phyloP scores from a whole-genome alignment of 2,888 invertebrate genomes.

The Cheilosia vulpina region DNA sequence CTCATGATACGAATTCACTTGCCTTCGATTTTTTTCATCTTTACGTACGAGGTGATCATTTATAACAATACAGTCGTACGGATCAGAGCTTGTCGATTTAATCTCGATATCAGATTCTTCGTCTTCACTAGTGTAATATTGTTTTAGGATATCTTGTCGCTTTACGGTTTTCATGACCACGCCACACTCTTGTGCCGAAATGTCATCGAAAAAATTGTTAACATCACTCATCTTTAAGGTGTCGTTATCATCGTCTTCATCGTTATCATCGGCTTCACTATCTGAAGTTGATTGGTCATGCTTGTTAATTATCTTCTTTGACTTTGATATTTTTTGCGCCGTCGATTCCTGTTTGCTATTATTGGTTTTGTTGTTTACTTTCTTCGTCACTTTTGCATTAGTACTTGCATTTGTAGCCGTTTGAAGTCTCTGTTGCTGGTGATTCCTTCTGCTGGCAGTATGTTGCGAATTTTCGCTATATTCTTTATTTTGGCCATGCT shows the following conservation, averaged over 20 bases:
- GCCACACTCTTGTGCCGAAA: slow-evolving; percentile 82
- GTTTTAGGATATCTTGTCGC: slow-evolving; percentile 89
- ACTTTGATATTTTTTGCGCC: slow-evolving; percentile 26
- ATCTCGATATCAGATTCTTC: slow-evolving; percentile 85
- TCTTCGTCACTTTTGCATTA: slow-evolving; percentile 80
- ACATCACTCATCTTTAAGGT: slow-evolving; percentile 85
- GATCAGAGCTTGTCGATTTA: slow-evolving; percentile 89
- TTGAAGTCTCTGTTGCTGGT: slow-evolving; percentile 60
- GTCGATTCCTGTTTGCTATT: slow-evolving; percentile 39
- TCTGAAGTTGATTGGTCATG: slow-evolving; percentile 48
- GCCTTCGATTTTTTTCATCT: slow-evolving; percentile 83
- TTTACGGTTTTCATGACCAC: slow-evolving; percentile 89
- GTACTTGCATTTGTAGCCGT: slow-evolving; percentile 38
- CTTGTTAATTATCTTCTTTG: slow-evolving; percentile 40
- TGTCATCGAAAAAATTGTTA: slow-evolving; percentile 84
- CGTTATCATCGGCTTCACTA: slow-evolving; percentile 79
- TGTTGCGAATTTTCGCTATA: slow-evolving; percentile 44
- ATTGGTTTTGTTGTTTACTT: slow-evolving; percentile 81
- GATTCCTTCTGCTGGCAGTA: neutral
- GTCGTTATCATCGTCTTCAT: slow-evolving; percentile 80
- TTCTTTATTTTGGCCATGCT: slow-evolving; percentile 78
- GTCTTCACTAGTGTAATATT: slow-evolving; percentile 87
- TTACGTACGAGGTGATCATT: slow-evolving; percentile 87
- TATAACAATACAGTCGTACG: slow-evolving; percentile 92
- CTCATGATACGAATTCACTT: slow-evolving; percentile 80